Base-by-base conservation (phyloP, 2,888 invertebrate genomes). In the Trichogramma dendrolimi region DNA sequence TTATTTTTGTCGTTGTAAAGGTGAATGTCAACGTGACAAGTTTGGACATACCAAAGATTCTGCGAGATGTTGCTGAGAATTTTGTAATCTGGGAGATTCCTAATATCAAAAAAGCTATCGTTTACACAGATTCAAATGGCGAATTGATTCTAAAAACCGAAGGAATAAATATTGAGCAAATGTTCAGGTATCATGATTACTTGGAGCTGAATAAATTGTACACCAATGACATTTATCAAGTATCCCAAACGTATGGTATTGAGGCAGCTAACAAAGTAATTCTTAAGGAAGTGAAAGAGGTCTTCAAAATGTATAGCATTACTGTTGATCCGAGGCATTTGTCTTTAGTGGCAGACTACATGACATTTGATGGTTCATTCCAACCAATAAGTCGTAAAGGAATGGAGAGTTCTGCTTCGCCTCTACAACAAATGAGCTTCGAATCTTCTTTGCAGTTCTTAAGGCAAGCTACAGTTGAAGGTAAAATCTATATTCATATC, bases 281-380 rank as follows among this genome's bases (percentile, higher is more conserved):
- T 61, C 89, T 94, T 8, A 92, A 90, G 80, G 99, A 99, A 84
- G 90, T 99, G 52, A 88, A 91, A 77, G 92, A 94, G 75, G 99
- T 99, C 43, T 99, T 99, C 80, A 91, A 91, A 69, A 95, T 94
- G 1, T 99, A 99, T 73, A 97, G 97, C 40, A 99, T 99, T 72
- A 87, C 87, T 6, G 96, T 99, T 4, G 94, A 98, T 81, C 89
- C 92, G 0, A 85, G 98, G 39, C 99, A 99, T 84, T 83, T 99
- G 72, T 87, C 89, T 0, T 81, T 99, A 5, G 87, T 98, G 58
- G 93, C 98, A 0, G 98, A 99, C 81, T 98, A 97, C 77, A 98
- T 99, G 98, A 99, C 97, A 0, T 94, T 88, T 71, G 91, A 92
- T 72, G 99, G 99, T 0, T 82, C 83, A 1, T 96, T 92, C 74